Conservation (phyloP, 1,140 invertebrate species). For the Scaptomyza hsui region DNA sequence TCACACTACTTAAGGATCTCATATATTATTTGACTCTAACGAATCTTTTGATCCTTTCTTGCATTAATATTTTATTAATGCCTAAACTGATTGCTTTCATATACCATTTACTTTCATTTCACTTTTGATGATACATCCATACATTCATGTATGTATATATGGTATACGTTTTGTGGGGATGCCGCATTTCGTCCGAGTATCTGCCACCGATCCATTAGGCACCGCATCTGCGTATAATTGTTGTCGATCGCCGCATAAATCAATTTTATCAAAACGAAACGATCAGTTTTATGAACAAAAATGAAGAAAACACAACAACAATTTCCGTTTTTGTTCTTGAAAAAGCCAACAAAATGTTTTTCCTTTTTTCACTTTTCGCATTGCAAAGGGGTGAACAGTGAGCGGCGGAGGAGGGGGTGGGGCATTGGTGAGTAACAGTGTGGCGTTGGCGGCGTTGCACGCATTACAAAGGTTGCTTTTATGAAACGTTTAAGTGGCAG, state of each 20-base stretch:
- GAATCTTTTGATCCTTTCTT: background rate
- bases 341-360: conserved; percentile 48
- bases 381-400: conserved; percentile 40
- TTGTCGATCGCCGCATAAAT: conserved; percentile 80
- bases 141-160: background rate
- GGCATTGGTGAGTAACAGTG: background rate
- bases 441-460: conserved; percentile 44
- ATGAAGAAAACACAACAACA: conserved; percentile 59
- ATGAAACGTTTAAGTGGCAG: conserved; percentile 80
- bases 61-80: too few species aligned
- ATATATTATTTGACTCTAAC: too few species aligned
- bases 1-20: too few species aligned
- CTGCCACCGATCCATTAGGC: conserved; percentile 75
- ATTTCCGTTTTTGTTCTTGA: conserved; percentile 71
- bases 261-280: conserved; percentile 77
- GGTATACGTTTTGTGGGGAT: background rate
- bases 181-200: conserved; percentile 8
- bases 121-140: background rate
- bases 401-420: conserved; percentile 1
- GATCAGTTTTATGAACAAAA: conserved; percentile 80
- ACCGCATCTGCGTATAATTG: conserved; percentile 82
- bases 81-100: background rate
- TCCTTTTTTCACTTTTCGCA: conserved; percentile 59
- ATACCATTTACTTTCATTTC: background rate
- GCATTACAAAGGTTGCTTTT: conserved; percentile 80